Evolutionary conservation across 2,888 invertebrate genomes (phyloP), one percentile per base, ranked within the genome.

Genomic region (Pilophorus perplexus): DNA sequence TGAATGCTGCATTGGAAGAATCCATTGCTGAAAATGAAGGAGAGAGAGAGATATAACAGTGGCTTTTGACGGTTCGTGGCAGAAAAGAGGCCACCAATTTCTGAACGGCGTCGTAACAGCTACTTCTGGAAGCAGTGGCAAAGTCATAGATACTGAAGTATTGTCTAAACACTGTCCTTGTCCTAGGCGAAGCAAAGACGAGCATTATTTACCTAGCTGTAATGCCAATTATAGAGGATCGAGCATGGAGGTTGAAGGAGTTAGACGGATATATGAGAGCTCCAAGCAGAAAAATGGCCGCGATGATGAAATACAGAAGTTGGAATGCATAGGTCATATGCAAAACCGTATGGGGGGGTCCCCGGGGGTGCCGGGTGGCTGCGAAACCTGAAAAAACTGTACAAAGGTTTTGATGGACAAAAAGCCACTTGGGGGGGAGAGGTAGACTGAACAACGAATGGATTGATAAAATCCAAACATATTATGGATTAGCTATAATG

Each of bases 401-500:
- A 71, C 70, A 25, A 68, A 70, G 3, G 70, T 72, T 60, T 66
- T 74, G 18, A 73, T 71, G 10, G 72, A 72, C 25, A 67, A 68
- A 40, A 16, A 70, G 10, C 4, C 37, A 37, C 6, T 55, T 5
- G n/a, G 55, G 37, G 20, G 55, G 55, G 37, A 37, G 14, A 23
- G 18, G 18, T 3, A 8, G 55, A 3, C 55, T 55, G 14, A 55
- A 28, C 5, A 25, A 37, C 14, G 27, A 37, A 23, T 18, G 22
- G 22, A 72, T 74, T n/a, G 67, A 71, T 37, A 67, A 72, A 64
- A 64, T 74, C 38, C 72, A 71, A 37, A 65, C 50, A 16, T 74
- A 70, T 67, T 73, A 74, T 67, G 73, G 73, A 22, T 46, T 71
- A 14, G 73, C 72, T 10, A 74, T 74, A 55, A 67, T 71, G 46